Evolutionary conservation across 1,140 invertebrate genomes (phyloP).

Genomic region (Coenobita brevimanus): DNA sequence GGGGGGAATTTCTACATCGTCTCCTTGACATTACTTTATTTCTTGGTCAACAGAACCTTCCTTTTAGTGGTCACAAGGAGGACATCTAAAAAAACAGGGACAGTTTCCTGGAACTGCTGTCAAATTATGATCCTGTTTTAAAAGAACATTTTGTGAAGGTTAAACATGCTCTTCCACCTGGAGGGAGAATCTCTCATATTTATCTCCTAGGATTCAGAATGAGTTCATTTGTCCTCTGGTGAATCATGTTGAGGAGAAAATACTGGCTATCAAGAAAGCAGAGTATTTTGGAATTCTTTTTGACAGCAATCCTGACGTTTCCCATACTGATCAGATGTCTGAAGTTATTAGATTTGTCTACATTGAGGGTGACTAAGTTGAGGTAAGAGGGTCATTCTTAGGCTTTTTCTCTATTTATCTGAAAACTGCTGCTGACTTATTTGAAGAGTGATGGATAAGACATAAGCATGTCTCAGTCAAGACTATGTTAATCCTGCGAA

Average conservation of each 20-base stretch:
- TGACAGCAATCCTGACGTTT: constrained; percentile 18
- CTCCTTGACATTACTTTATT: no score
- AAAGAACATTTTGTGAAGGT: no score
- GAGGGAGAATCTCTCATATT: not conserved
- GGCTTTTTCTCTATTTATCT: not conserved
- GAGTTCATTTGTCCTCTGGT: not conserved
- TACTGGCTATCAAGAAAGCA: not conserved
- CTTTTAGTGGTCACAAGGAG: not conserved
- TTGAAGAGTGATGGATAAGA: constrained; percentile 18
- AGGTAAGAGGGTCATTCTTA: constrained; percentile 3
- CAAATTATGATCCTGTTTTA: no score
- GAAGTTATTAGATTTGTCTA: no score
- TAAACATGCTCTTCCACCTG: no score
- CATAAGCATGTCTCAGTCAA: no score
- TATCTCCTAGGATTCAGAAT: not conserved
- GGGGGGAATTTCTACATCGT: no score
- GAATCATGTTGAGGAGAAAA: not conserved
- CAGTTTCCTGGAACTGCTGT: constrained; percentile 9
- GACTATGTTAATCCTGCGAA: no score
- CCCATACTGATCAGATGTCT: constrained; percentile 24
- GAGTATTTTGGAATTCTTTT: no score
- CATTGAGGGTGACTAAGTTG: no score
- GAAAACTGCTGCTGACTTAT: not conserved
- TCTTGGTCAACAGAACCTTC: constrained; percentile 11
- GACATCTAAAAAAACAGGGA: constrained; percentile 16